Conservation (phyloP, 2,113 vertebrate genomes). For the Indri indri region DNA sequence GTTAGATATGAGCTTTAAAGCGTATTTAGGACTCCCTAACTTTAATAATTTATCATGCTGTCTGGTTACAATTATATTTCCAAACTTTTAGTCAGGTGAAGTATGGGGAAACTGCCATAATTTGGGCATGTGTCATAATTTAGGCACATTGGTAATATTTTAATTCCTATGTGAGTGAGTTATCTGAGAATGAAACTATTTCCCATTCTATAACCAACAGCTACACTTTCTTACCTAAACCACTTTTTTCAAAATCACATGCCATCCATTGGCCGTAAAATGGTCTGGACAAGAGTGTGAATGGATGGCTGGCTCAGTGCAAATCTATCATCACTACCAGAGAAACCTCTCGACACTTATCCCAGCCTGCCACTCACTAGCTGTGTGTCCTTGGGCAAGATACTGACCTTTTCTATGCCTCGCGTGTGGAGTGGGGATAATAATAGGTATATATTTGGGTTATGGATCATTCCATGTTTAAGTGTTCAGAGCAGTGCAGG, state of each 20-base stretch:
- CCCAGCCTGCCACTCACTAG: neutral
- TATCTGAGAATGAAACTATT: neutral
- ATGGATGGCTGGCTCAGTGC: neutral
- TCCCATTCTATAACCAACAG: neutral
- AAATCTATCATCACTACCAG: neutral
- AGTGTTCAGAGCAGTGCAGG: neutral
- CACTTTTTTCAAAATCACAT: neutral
- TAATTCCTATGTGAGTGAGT: neutral
- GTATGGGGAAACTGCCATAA: neutral
- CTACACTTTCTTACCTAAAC: constrained; percentile 11
- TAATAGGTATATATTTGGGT: neutral
- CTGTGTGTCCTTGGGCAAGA: neutral
- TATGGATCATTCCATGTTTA: neutral
- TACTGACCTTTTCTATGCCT: neutral
- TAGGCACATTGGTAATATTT: constrained; percentile 3
- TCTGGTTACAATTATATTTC: neutral
- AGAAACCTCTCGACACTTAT: neutral
- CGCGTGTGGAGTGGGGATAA: neutral
- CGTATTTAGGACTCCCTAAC: neutral
- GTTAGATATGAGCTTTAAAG: neutral
- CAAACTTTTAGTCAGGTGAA: neutral
- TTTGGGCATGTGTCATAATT: neutral
- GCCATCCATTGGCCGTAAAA: neutral
- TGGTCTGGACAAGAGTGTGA: neutral
- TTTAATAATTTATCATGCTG: neutral